Conservation (phyloP, 2,888 invertebrate species). For the Torymus aiolomorphi region DNA sequence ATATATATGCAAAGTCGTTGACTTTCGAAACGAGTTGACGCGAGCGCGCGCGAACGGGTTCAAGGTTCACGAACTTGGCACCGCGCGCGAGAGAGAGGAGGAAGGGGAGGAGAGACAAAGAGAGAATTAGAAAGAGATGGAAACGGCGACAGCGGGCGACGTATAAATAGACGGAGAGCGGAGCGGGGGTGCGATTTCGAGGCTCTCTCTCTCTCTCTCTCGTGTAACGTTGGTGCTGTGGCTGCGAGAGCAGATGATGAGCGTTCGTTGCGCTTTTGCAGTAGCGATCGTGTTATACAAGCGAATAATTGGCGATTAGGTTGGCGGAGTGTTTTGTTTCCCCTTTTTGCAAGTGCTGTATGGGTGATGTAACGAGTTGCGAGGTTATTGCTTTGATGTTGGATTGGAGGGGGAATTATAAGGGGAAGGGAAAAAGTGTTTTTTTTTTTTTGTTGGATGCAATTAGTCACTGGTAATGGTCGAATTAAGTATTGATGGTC, state of each 20-base stretch:
- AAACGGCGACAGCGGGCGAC: background rate
- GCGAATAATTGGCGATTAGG: background rate
- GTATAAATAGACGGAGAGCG: background rate
- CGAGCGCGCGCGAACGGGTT: slow-evolving; percentile 66
- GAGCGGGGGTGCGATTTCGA: background rate
- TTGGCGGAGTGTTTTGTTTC: no score
- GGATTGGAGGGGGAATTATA: no score
- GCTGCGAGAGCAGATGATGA: no score
- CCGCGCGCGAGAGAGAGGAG: slow-evolving; percentile 13
- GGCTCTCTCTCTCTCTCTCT: no score
- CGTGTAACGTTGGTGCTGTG: no score
- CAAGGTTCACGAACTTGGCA: slow-evolving; percentile 73
- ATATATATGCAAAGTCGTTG: slow-evolving; percentile 48
- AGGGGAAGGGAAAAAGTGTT: no score
- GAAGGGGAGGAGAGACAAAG: slow-evolving; percentile 8
- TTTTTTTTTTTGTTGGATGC: no score
- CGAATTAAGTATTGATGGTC: no score
- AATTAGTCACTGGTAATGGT: no score
- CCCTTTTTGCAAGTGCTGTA: no score
- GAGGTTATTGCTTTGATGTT: no score
- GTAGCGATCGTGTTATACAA: slow-evolving; percentile 24
- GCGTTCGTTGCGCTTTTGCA: slow-evolving; percentile 2
- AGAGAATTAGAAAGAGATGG: slow-evolving; percentile 28
- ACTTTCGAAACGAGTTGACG: slow-evolving; percentile 67
- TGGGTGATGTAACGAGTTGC: no score